phyloP scores from a whole-genome alignment of 1,140 invertebrate species.

The Luehdorfia chinensis region DNA sequence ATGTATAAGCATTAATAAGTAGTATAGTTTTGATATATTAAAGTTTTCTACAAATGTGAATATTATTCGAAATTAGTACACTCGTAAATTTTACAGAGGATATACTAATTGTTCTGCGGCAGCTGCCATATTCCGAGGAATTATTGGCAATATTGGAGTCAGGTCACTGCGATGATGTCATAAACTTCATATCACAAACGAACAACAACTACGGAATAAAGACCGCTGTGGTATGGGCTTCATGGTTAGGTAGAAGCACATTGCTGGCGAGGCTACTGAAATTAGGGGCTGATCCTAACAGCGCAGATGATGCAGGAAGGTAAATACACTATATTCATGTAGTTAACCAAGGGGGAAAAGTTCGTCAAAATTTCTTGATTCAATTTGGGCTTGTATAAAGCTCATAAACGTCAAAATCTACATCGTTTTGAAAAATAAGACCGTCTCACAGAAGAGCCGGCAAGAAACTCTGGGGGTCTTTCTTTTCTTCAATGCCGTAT shows the following conservation, averaged over 20 bases:
- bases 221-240: conserved; percentile 64
- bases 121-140: conserved; percentile 70
- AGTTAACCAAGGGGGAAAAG: too few relatives aligned
- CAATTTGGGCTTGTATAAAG: too few relatives aligned
- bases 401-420: too few relatives aligned
- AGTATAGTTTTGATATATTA: too few relatives aligned
- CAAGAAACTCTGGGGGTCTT: too few relatives aligned
- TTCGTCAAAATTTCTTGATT: too few relatives aligned
- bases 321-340: conserved; percentile 32
- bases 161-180: conserved; percentile 54
- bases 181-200: conserved; percentile 34
- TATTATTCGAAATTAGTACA: too few relatives aligned
- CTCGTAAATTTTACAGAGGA: conserved; percentile 51
- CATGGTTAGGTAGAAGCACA: conserved; percentile 73
- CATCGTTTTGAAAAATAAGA: too few relatives aligned
- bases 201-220: conserved; percentile 37
- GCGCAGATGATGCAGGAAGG: conserved; percentile 73
- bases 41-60: too few relatives aligned
- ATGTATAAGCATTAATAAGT: too few relatives aligned
- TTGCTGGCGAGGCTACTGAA: conserved; percentile 64
- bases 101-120: conserved; percentile 57
- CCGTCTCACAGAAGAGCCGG: too few relatives aligned
- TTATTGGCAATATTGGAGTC: conserved; percentile 69
- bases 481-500: too few relatives aligned
- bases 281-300: conserved; percentile 58